Evolutionary conservation across 2,797 vertebrate genomes (phyloP).

Genomic region (Sarcoramphus papa): DNA sequence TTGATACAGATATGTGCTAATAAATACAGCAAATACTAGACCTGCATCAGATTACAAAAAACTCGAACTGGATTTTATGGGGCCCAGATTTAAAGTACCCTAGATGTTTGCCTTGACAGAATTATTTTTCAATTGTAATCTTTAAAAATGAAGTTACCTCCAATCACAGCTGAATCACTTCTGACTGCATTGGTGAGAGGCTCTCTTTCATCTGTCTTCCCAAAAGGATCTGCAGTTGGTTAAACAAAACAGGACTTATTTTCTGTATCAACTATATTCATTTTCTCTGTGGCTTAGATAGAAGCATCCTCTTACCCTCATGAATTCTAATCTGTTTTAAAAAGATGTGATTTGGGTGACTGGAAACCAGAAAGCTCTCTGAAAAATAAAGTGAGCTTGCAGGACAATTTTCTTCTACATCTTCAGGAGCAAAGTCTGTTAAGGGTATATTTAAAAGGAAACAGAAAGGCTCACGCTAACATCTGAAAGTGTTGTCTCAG

Average conservation of each 20-base stretch:
- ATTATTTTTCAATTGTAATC: not conserved
- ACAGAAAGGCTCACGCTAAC: not conserved
- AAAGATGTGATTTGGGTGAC: not conserved
- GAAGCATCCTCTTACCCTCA: not conserved
- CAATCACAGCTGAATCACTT: constrained; percentile 89
- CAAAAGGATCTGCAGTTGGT: constrained; percentile 73
- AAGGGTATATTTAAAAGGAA: not conserved
- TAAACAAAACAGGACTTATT: constrained; percentile 28
- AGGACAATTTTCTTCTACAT: not conserved
- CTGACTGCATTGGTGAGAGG: constrained; percentile 79
- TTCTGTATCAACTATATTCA: not conserved
- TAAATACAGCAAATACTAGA: not conserved
- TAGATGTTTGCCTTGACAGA: not conserved
- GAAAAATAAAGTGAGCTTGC: not conserved
- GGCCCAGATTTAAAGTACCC: not conserved
- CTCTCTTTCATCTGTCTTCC: constrained; percentile 80
- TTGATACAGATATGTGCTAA: not conserved
- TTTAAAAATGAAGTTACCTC: constrained; percentile 79
- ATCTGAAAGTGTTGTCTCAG: not conserved
- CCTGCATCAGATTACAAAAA: not conserved
- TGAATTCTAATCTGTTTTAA: constrained; percentile 3
- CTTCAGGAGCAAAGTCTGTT: not conserved
- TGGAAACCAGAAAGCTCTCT: not conserved
- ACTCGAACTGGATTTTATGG: not conserved
- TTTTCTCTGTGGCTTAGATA: not conserved